Evolutionary conservation across 2,113 vertebrate species (phyloP).

Genomic region (Prochilodus magdalenae): DNA sequence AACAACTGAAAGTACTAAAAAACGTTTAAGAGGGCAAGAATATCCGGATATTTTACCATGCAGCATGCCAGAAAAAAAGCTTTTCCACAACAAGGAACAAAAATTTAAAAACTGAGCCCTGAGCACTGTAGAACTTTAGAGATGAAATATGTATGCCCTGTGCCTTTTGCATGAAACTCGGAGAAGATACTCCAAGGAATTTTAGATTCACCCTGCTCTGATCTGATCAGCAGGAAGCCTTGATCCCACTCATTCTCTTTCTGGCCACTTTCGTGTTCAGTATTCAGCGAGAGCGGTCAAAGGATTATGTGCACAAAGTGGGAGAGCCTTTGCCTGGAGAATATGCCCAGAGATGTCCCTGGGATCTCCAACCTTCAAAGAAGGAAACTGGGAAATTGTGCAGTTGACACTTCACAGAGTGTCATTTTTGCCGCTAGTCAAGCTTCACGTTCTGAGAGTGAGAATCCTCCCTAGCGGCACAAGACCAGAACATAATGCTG

Average conservation of each 20-base stretch:
- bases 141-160: neutral
- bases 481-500: neutral
- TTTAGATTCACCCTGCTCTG: neutral
- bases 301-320: neutral
- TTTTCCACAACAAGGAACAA: neutral
- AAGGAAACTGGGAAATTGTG: no score
- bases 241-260: slow-evolving; percentile 2
- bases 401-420: neutral
- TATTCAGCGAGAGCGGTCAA: neutral
- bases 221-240: neutral
- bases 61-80: neutral
- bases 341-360: neutral
- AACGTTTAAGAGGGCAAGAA: no score
- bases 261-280: neutral
- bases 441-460: no score
- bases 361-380: neutral
- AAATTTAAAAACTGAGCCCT: neutral
- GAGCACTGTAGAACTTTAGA: neutral
- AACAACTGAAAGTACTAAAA: no score
- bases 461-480: neutral
- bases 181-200: neutral
- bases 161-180: neutral
- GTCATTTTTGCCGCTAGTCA: neutral
- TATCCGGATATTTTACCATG: no score
- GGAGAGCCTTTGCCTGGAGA: neutral